These are phyloP conservation scores for Nomada fucata DNA, from an alignment of 2,888 invertebrate genomes.

Conservation along the genomic window DNA sequence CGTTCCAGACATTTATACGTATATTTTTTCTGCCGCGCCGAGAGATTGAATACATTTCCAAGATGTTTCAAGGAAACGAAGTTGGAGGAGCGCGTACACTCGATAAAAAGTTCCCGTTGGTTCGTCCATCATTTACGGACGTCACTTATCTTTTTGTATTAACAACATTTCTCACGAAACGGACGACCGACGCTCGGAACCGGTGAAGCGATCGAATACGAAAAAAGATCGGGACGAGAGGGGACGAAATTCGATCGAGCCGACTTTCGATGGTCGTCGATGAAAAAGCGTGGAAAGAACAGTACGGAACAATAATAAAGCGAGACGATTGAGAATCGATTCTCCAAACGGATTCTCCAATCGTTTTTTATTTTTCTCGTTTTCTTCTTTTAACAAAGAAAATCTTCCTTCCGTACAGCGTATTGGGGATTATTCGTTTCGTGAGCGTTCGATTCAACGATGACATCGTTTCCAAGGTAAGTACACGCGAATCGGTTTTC, in stretches of 20 bases:
- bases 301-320: background rate
- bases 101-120: no score
- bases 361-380: background rate
- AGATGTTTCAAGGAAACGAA: background rate
- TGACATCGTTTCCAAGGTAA: no score
- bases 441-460: no score
- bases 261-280: background rate
- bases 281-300: background rate
- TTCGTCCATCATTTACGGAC: background rate
- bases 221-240: background rate
- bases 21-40: background rate
- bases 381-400: no score
- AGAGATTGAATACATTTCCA: background rate
- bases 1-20: background rate
- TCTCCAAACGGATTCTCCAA: background rate
- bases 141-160: no score
- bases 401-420: no score
- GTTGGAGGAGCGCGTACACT: no score
- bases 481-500: background rate
- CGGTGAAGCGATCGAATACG: background rate
- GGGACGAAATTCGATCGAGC: slow-evolving; percentile 35
- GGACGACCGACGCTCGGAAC: no score
- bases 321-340: background rate
- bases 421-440: no score
- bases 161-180: no score